Percentiles rank a stretch among this genome's conserved stretches.
Evolutionary conservation across 2,888 invertebrate species (phyloP).

Genomic region (Melitaea athalia): DNA sequence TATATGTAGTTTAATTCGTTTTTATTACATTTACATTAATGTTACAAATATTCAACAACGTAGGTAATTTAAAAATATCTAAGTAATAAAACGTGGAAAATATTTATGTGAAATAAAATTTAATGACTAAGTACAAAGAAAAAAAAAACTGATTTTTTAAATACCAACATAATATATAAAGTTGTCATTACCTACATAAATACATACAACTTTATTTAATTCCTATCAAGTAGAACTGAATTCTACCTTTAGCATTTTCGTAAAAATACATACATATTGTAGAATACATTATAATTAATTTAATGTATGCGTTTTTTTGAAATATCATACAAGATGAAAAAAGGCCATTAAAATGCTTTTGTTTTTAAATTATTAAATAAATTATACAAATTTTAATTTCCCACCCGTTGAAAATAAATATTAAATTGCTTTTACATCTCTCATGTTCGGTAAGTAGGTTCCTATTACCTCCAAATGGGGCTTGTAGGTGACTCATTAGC

Average conservation of each 20-base stretch:
- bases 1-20: background rate
- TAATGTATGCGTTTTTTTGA: constrained; percentile 11
- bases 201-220: background rate
- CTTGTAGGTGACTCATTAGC: too few species aligned
- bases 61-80: background rate
- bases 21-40: background rate
- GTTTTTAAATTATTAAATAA: background rate
- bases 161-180: background rate
- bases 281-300: constrained; percentile 11
- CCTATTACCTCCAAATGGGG: too few species aligned
- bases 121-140: background rate
- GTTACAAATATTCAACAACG: background rate
- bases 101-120: background rate
- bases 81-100: background rate
- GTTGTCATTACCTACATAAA: too few species aligned
- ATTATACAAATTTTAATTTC: too few species aligned
- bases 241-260: constrained; percentile 10
- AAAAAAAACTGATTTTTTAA: background rate
- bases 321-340: background rate
- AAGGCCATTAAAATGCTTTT: background rate
- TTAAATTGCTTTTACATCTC: too few species aligned
- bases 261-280: constrained; percentile 6
- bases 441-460: too few species aligned
- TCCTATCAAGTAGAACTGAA: background rate
- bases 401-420: too few species aligned